A percentile compares a stretch with the other conserved stretches of the same genome.
Evolutionary conservation across 2,797 vertebrate genomes (phyloP).

Genomic region (Gymnothorax javanicus): DNA sequence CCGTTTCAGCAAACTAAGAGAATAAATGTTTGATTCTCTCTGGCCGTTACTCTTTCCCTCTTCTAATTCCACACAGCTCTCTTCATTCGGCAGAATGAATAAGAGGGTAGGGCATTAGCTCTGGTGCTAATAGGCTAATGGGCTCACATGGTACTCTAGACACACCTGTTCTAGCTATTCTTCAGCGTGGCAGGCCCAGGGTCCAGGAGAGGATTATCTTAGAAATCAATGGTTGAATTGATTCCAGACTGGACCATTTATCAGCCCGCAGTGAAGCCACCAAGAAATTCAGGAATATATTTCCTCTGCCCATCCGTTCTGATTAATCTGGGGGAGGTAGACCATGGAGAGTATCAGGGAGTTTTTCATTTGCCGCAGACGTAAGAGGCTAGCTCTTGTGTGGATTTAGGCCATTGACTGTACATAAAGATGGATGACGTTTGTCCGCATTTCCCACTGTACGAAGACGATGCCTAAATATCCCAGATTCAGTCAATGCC

Average conservation of each 20-base stretch:
- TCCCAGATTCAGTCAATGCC: too few species aligned
- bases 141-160: neutral
- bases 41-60: constrained; percentile 27
- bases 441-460: too few species aligned
- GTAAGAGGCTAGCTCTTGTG: too few species aligned
- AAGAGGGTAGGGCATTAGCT: constrained; percentile 40
- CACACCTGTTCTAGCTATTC: constrained; percentile 54
- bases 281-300: constrained; percentile 60
- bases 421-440: too few species aligned
- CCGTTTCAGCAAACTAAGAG: constrained; percentile 61
- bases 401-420: too few species aligned
- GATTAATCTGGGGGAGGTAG: constrained; percentile 52
- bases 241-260: constrained; percentile 71
- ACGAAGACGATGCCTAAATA: too few species aligned
- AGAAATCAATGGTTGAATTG: constrained; percentile 77
- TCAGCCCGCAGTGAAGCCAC: constrained; percentile 68
- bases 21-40: constrained; percentile 53
- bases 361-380: too few species aligned
- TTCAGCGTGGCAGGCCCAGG: constrained; percentile 65
- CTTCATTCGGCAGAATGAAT: constrained; percentile 27
- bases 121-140: constrained; percentile 44
- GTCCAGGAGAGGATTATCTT: constrained; percentile 77
- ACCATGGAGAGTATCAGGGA: too few species aligned
- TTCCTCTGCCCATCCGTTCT: constrained; percentile 52
- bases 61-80: neutral